Conservation (phyloP, 2,888 invertebrate species). For the Clepsis dumicolana region DNA sequence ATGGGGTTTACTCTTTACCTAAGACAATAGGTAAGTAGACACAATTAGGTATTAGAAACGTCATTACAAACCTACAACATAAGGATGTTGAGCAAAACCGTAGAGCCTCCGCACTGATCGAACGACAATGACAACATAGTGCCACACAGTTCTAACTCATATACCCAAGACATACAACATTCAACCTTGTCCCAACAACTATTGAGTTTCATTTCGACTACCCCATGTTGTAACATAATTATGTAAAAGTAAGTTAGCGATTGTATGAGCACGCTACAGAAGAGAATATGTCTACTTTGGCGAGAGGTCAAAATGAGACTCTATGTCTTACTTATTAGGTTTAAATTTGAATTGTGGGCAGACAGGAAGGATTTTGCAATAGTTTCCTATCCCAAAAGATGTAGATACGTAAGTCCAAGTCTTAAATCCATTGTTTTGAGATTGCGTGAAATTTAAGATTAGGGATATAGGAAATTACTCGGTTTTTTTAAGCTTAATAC, state of each 20-base stretch:
- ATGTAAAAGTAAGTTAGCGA: background rate
- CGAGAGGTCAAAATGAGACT: background rate
- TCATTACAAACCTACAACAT: too few relatives aligned
- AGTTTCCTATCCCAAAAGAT: background rate
- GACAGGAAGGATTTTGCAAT: background rate
- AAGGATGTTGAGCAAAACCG: conserved; percentile 7
- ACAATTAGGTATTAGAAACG: too few relatives aligned
- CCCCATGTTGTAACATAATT: background rate
- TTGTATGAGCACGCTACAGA: background rate
- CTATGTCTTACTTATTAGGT: background rate
- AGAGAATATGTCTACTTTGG: background rate
- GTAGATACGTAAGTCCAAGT: background rate
- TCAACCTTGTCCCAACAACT: background rate
- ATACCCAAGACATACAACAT: background rate
- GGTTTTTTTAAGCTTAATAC: too few relatives aligned
- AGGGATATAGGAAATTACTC: conserved; percentile 5
- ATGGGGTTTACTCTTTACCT: too few relatives aligned
- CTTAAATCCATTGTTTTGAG: conserved; percentile 18
- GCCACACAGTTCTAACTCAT: background rate
- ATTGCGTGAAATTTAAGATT: conserved; percentile 13
- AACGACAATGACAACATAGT: too few relatives aligned
- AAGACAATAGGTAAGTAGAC: too few relatives aligned
- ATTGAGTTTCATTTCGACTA: background rate
- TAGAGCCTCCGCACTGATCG: background rate
- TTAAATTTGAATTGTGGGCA: background rate